Evolutionary conservation across 1,140 invertebrate species (phyloP), one percentile per base, ranked within the genome.

Genomic region (Diorhabda elongata): DNA sequence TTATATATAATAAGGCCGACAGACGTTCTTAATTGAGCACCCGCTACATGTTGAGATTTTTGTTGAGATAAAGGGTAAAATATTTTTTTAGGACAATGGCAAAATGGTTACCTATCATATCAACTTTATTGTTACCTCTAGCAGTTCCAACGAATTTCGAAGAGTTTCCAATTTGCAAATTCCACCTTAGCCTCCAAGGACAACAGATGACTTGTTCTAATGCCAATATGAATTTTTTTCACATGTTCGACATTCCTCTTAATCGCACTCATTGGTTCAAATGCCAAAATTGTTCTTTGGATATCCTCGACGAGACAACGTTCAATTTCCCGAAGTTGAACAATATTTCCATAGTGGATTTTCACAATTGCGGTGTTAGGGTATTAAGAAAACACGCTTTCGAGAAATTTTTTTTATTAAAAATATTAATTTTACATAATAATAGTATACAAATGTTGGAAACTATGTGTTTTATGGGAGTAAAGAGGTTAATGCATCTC

Each of bases 181-280:
- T 59, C 5, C 68, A 71, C 58, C 60, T 44, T 41, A 74, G 69
- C 61, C 62, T 67, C 26, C 67, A 71, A 52, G 73, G 72, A 45
- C 65, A 70, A 42, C 76, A 77, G 44, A 69, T 78, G 6, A 73
- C 72, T 2, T 79, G 78, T 68, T 64, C 69, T 41, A 77, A 77
- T 61, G 73, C 74, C 9, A 72, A 76, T 3, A 47, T 69, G 0
- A 66, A 66, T 5, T 75, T 70, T 61, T 79, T 79, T 61, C 65
- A 72, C 68, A 72, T 75, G 44, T 73, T 72, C 52, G 59, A 69
- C 52, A 47, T 73, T 8, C 69, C 74, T 45, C 69, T 75, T 41
- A 77, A 76, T 59, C 70, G 71, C 64, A 76, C 74, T 9, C 73
- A 74, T 42, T 76, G 75, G 75, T 67, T 79, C 9, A 74, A 74